Evolutionary conservation across 2,888 invertebrate species (phyloP).

Genomic region (Invenusta paracnida): DNA sequence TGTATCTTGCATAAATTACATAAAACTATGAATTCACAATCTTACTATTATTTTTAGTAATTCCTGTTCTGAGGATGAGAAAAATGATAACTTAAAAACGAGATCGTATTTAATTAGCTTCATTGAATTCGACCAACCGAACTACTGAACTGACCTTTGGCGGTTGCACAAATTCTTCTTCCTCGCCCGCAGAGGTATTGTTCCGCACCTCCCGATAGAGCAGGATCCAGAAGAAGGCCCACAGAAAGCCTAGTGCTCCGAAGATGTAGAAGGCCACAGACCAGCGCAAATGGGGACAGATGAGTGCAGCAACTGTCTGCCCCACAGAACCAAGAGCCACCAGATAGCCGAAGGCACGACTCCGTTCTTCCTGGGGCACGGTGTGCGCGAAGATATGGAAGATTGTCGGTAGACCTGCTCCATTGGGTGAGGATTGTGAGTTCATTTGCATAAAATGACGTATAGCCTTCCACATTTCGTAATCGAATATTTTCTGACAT

Average conservation of each 20-base stretch:
- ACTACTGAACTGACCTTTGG: slow-evolving; percentile 55
- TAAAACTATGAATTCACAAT: too few species aligned
- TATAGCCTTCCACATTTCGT: too few species aligned
- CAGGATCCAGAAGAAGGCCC: slow-evolving; percentile 68
- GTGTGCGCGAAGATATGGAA: slow-evolving; percentile 72
- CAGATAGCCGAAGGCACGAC: slow-evolving; percentile 71
- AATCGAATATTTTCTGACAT: too few species aligned
- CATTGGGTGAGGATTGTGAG: slow-evolving; percentile 9
- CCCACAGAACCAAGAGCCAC: slow-evolving; percentile 72
- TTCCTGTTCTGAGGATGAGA: too few species aligned
- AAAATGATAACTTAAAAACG: too few species aligned
- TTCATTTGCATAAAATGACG: too few species aligned
- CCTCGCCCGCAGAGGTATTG: slow-evolving; percentile 50
- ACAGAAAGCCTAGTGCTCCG: slow-evolving; percentile 68
- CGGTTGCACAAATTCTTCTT: slow-evolving; percentile 59
- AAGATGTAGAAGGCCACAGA: slow-evolving; percentile 69
- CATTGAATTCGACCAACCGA: too few species aligned
- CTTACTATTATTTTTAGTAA: too few species aligned
- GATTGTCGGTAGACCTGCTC: slow-evolving; percentile 70
- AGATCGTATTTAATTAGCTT: too few species aligned
- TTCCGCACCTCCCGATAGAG: slow-evolving; percentile 65
- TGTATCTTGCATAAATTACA: too few species aligned
- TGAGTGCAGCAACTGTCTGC: slow-evolving; percentile 71
- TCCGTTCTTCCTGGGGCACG: slow-evolving; percentile 70
- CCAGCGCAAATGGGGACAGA: slow-evolving; percentile 70